These are phyloP conservation scores for Menidia menidia DNA, from an alignment of 2,797 vertebrate genomes.

Conservation along the genomic window DNA sequence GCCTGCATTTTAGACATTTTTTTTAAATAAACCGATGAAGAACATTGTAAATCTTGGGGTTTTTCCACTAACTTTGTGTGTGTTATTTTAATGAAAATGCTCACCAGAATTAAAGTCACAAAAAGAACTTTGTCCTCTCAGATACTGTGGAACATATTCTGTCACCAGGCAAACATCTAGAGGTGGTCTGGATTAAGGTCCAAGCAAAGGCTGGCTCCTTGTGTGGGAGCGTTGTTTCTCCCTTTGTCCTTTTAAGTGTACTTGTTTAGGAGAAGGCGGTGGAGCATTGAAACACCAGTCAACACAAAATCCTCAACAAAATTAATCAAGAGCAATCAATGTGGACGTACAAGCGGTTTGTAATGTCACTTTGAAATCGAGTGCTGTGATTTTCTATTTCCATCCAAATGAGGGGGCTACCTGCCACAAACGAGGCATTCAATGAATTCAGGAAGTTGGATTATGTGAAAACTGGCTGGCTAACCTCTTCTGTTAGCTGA, in stretches of 20 bases:
- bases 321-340: conserved; percentile 3
- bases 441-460: conserved; percentile 65
- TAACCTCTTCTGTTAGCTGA: conserved; percentile 29
- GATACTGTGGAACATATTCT: conserved; percentile 15
- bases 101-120: conserved; percentile 10
- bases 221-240: conserved; percentile 59
- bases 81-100: conserved; percentile 20
- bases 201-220: conserved; percentile 37
- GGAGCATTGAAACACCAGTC: conserved; percentile 72
- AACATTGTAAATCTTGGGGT: conserved; percentile 12
- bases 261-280: conserved; percentile 66
- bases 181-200: conserved; percentile 19
- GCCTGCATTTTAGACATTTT: neutral
- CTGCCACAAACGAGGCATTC: conserved; percentile 8
- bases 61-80: neutral
- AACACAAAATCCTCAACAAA: conserved; percentile 12
- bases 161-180: conserved; percentile 35
- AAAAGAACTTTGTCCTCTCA: conserved; percentile 10
- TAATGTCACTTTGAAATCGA: neutral
- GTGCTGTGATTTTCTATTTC: neutral
- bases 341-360: conserved; percentile 15
- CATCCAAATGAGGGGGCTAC: conserved; percentile 4
- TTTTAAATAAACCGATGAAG: neutral
- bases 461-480: conserved; percentile 22
- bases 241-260: conserved; percentile 51